Conservation (phyloP, 1,140 invertebrate species). For the Monochamus saltuarius region DNA sequence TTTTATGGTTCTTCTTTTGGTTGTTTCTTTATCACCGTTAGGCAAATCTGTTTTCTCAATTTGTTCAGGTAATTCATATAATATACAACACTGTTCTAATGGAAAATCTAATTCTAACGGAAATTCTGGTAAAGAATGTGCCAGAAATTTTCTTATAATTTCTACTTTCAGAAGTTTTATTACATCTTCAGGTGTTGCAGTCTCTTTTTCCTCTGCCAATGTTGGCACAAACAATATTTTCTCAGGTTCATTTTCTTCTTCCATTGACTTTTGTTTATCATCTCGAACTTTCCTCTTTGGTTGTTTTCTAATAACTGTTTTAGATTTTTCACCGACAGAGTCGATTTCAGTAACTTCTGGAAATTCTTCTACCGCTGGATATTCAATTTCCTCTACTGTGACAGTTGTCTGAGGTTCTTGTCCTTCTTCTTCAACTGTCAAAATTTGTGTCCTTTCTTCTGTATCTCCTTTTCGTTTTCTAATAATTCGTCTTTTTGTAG, state of each 20-base stretch:
- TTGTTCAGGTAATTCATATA: slow-evolving; percentile 34
- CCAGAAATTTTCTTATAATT: slow-evolving; percentile 34
- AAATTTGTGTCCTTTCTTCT: slow-evolving; percentile 54
- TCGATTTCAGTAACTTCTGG: slow-evolving; percentile 29
- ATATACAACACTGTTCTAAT: slow-evolving; percentile 14
- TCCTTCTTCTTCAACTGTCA: slow-evolving; percentile 54
- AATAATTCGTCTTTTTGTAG: slow-evolving; percentile 47
- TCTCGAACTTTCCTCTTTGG: slow-evolving; percentile 38
- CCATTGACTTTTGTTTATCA: slow-evolving; percentile 14
- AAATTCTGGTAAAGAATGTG: slow-evolving; percentile 37
- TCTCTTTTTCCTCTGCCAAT: slow-evolving; percentile 31
- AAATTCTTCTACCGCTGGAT: slow-evolving; percentile 21
- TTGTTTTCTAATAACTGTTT: slow-evolving; percentile 49
- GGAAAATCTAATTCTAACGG: slow-evolving; percentile 25
- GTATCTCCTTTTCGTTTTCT: slow-evolving; percentile 48
- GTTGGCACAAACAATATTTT: slow-evolving; percentile 38
- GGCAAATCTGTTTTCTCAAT: slow-evolving; percentile 6
- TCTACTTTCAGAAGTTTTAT: slow-evolving; percentile 37
- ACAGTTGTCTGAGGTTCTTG: slow-evolving; percentile 49
- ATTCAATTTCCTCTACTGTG: slow-evolving; percentile 39
- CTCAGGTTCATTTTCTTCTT: slow-evolving; percentile 27
- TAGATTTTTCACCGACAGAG: slow-evolving; percentile 38
- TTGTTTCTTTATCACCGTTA: slow-evolving; percentile 24
- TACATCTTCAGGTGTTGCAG: slow-evolving; percentile 29
- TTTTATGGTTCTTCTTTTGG: slow-evolving; percentile 32